phyloP scores from a whole-genome alignment of 2,888 invertebrate genomes.

The Xiphydria camelus region DNA sequence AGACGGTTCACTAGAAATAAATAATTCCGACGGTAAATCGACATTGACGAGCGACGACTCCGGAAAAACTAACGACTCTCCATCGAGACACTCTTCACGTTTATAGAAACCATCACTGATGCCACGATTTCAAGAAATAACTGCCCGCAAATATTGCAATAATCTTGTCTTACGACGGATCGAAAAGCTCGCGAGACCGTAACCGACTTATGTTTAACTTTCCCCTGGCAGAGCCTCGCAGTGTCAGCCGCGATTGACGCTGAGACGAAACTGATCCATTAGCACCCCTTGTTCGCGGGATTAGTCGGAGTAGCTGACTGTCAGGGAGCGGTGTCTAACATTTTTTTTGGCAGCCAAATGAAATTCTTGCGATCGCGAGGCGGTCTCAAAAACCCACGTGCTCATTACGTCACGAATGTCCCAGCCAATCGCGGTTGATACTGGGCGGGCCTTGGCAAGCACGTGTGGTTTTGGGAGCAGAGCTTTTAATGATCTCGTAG shows the following conservation, averaged over 20 bases:
- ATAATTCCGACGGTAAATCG: too few species aligned
- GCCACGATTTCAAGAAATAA: too few species aligned
- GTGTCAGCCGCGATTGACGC: constrained; percentile 18
- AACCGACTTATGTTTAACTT: too few species aligned
- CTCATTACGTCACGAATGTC: constrained; percentile 38
- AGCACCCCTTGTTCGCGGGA: constrained; percentile 27
- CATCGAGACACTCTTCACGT: too few species aligned
- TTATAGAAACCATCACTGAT: too few species aligned
- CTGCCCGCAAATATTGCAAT: too few species aligned
- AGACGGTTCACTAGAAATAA: too few species aligned
- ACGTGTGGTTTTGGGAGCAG: constrained; percentile 35
- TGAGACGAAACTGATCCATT: constrained; percentile 21
- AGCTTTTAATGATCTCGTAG: constrained; percentile 46
- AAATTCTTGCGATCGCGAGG: constrained; percentile 45
- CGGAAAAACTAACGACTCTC: too few species aligned
- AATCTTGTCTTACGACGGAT: too few species aligned
- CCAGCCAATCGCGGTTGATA: constrained; percentile 39
- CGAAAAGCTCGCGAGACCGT: too few species aligned
- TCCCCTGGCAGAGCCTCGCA: too few species aligned
- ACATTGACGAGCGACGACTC: too few species aligned
- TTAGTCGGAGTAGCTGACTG: constrained; percentile 27
- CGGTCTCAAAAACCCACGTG: constrained; percentile 47
- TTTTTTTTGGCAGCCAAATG: constrained; percentile 35
- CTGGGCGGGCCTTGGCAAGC: constrained; percentile 54
- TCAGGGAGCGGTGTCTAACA: constrained; percentile 22